Conservation (phyloP, 1,140 invertebrate genomes). For the Aphidius gifuensis region DNA sequence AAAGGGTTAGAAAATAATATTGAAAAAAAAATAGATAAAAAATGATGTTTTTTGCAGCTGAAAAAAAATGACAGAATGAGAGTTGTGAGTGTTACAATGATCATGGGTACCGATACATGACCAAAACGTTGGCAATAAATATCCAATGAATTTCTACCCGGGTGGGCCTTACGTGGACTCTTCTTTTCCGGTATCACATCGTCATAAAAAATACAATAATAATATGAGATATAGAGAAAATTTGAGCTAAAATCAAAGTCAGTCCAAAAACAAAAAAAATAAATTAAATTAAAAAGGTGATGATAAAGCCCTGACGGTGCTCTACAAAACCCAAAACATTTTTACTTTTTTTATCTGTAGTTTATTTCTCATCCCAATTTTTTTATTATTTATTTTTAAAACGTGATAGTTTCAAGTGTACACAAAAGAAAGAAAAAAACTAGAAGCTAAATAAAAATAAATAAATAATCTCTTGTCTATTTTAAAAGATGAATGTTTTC, state of each 20-base stretch:
- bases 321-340: slow-evolving; percentile 53
- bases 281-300: too few relatives aligned
- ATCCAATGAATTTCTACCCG: slow-evolving; percentile 54
- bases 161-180: slow-evolving; percentile 38
- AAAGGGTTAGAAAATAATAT: too few relatives aligned
- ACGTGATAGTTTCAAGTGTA: slow-evolving; percentile 22
- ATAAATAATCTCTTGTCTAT: too few relatives aligned
- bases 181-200: slow-evolving; percentile 31
- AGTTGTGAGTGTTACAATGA: slow-evolving; percentile 28
- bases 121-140: slow-evolving; percentile 49
- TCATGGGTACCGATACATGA: slow-evolving; percentile 41
- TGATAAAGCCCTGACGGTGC: slow-evolving; percentile 16
- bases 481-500: too few relatives aligned
- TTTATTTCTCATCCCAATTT: slow-evolving; percentile 39
- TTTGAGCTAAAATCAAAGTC: too few relatives aligned
- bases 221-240: too few relatives aligned
- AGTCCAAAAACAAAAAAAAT: too few relatives aligned
- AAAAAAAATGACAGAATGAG: neutral
- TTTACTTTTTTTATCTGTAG: slow-evolving; percentile 38
- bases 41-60: neutral
- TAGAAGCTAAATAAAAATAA: too few relatives aligned
- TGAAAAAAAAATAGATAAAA: too few relatives aligned
- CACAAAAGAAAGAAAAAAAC: too few relatives aligned
- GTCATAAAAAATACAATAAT: slow-evolving; percentile 20
- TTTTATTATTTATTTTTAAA: slow-evolving; percentile 53